A percentile compares a stretch with the other conserved stretches of the same genome.
These are phyloP conservation scores for Melanotaenia pygmaea DNA, from an alignment of 2,797 vertebrate genomes.

Conservation along the genomic window DNA sequence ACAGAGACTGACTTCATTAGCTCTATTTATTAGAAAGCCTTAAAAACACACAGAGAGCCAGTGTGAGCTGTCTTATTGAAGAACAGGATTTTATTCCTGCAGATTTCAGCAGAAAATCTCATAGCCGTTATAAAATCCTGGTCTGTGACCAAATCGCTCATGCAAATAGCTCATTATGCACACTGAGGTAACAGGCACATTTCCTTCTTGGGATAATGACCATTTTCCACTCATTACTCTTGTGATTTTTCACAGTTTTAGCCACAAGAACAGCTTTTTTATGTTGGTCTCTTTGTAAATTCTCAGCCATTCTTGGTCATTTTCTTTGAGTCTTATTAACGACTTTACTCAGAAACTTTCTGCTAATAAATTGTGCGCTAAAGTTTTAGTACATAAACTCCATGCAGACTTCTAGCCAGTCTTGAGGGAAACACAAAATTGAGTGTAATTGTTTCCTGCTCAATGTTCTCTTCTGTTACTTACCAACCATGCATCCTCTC, in stretches of 20 bases:
- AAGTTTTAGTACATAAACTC: constrained; percentile 29
- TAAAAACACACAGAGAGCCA: background rate
- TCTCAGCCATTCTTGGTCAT: constrained; percentile 22
- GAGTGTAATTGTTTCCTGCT: constrained; percentile 5
- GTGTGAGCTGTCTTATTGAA: constrained; percentile 1
- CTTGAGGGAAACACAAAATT: constrained; percentile 10
- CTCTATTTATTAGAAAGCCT: constrained; percentile 14
- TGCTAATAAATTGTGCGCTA: constrained; percentile 24
- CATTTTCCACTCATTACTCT: constrained; percentile 47
- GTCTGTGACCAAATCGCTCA: constrained; percentile 19
- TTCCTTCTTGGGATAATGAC: constrained; percentile 37
- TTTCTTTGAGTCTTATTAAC: constrained; percentile 27
- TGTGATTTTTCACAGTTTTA: constrained; percentile 21
- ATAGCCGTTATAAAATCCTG: constrained; percentile 16
- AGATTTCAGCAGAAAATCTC: constrained; percentile 20
- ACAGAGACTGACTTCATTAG: constrained; percentile 18
- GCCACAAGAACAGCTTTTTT: constrained; percentile 18
- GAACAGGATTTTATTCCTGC: constrained; percentile 17
- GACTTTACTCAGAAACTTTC: constrained; percentile 5
- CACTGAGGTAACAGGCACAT: constrained; percentile 21
- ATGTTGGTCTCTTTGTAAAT: constrained; percentile 24
- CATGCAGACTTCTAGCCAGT: background rate
- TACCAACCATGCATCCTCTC: background rate
- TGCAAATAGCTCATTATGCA: constrained; percentile 38
- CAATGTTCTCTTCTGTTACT: constrained; percentile 1